phyloP scores from a whole-genome alignment of 2,797 vertebrate genomes.

The Taenioides sp. region DNA sequence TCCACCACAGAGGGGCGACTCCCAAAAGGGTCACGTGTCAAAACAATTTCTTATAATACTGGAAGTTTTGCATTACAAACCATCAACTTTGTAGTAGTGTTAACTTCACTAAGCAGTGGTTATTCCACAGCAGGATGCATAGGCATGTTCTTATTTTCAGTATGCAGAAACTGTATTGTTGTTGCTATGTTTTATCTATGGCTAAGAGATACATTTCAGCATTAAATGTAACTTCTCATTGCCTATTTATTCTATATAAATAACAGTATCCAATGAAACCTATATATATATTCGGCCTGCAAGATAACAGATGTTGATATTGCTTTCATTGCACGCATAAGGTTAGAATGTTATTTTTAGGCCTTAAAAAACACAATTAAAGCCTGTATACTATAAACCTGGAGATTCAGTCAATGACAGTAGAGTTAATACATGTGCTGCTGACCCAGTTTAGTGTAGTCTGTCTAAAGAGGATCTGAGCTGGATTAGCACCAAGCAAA shows the following conservation, averaged over 20 bases:
- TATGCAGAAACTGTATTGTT: neutral
- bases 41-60: neutral
- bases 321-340: too few species aligned
- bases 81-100: neutral
- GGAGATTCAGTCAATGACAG: slow-evolving; percentile 23
- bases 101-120: too few species aligned
- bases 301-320: too few species aligned
- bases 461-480: slow-evolving; percentile 64
- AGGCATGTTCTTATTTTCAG: neutral
- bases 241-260: too few species aligned
- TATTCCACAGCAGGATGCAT: neutral
- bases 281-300: too few species aligned
- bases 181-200: too few species aligned
- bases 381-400: neutral
- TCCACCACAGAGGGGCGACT: slow-evolving; percentile 16
- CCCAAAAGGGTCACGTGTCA: slow-evolving; percentile 6
- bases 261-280: too few species aligned
- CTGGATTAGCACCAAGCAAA: slow-evolving; percentile 55
- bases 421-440: slow-evolving; percentile 56
- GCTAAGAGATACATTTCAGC: too few species aligned
- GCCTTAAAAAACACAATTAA: neutral
- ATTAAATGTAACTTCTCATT: too few species aligned
- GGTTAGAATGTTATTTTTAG: neutral
- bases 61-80: neutral
- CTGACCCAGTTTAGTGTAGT: slow-evolving; percentile 65